Percentiles rank a stretch among this genome's conserved stretches.
Conservation (phyloP, 1,140 invertebrate species). For the Hetaerina americana region DNA sequence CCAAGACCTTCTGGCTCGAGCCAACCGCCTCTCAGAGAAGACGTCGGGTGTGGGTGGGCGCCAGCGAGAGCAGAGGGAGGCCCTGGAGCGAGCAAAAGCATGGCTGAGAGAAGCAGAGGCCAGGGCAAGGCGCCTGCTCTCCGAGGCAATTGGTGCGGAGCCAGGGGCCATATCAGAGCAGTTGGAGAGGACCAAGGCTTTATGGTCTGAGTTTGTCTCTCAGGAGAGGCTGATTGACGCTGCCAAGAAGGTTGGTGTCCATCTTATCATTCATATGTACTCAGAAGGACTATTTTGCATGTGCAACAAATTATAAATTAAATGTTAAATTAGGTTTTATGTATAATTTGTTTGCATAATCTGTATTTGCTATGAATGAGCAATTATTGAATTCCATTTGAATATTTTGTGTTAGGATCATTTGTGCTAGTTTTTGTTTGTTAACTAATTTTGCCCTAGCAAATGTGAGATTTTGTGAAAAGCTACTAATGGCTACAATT, state of each 20-base stretch:
- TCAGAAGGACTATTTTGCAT: too few species aligned
- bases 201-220: conserved; percentile 76
- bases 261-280: too few species aligned
- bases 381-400: too few species aligned
- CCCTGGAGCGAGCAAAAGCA: conserved; percentile 61
- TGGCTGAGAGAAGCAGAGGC: conserved; percentile 78
- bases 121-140: conserved; percentile 54
- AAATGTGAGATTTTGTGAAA: too few species aligned
- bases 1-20: conserved; percentile 59
- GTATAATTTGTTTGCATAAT: too few species aligned
- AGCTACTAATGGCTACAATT: too few species aligned
- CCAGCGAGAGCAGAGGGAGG: conserved; percentile 68
- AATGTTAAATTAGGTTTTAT: neutral
- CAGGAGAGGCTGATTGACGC: conserved; percentile 75
- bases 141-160: conserved; percentile 72
- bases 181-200: conserved; percentile 62
- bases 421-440: too few species aligned
- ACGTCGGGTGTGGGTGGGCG: conserved; percentile 61
- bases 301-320: too few species aligned
- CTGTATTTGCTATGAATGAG: too few species aligned
- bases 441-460: too few species aligned
- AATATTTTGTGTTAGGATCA: too few species aligned
- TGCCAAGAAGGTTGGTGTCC: conserved; percentile 42
- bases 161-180: conserved; percentile 79
- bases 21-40: conserved; percentile 67